Base-by-base conservation (phyloP, 1,140 invertebrate species). In the Hyphantria cunea region DNA sequence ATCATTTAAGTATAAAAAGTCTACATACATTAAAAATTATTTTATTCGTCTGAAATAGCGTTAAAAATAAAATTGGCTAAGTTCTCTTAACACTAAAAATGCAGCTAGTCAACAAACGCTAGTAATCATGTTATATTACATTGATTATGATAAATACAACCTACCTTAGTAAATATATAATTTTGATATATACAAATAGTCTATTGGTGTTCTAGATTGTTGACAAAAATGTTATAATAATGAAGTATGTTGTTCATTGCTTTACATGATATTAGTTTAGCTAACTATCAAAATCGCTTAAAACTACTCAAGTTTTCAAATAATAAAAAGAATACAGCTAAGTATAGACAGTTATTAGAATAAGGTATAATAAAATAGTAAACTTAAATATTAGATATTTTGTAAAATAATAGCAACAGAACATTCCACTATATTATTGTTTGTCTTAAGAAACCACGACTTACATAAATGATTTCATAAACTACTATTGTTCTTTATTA, bases 401-500 rank as follows among this genome's bases (percentile, higher is more conserved):
- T 8, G 34, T 37, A 7, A 37, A 37, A 37, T 10, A 3, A 37
- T 37, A 37, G 34, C 34, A 10, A 4, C 34, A 37, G 34, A 37
- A 37, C 3, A 37, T 37, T 37, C 34, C 2, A 7, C 8, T 10
- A 37, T 37, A 0, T 37, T 8, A 37, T 37, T 25, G 17, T 5
- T 25, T 25, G 17, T 3, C 17, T 13, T 12, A 12, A 12, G n/a
- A 44, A 44, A n/a, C 7, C 34, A 12, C 42, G 52, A 54, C n/a
- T 42, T 15, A 3, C 13, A n/a, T 15, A 17, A 0, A 31, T 54
- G 8, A 45, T 9, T 45, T 42, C 5, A 25, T 25, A 5, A 25
- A 48, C 37, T n/a, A n/a, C n/a, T 54, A 74, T 56, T 70, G 72
- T 44, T 80, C 80, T 61, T 25, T 73, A 53, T 86, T 78, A 58